phyloP scores from a whole-genome alignment of 2,113 vertebrate species.

The Centropristis striata region DNA sequence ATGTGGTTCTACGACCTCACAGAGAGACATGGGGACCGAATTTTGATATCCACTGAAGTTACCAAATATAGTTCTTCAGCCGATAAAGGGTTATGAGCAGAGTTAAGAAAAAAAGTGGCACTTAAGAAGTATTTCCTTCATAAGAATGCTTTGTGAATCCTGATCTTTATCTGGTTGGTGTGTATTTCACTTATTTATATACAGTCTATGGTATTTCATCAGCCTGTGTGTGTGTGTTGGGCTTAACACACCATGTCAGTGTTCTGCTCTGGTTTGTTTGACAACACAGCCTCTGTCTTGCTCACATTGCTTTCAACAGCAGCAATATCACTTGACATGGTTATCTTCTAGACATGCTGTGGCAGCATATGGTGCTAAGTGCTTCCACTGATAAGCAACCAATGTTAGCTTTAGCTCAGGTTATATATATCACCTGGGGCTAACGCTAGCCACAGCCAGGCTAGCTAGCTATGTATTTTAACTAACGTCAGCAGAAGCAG shows the following conservation, averaged over 20 bases:
- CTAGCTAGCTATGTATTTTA: conserved; percentile 7
- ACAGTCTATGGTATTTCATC: conserved; percentile 3
- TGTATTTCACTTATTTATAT: too few relatives aligned
- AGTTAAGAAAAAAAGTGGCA: too few relatives aligned
- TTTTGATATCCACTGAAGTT: too few relatives aligned
- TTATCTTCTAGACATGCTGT: too few relatives aligned
- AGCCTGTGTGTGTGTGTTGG: background rate
- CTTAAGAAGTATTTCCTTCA: too few relatives aligned
- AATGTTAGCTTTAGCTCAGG: background rate
- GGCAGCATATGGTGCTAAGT: conserved; percentile 2
- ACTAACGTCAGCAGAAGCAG: conserved; percentile 10
- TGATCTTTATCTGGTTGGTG: background rate
- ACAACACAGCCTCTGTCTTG: background rate
- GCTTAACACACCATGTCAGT: background rate
- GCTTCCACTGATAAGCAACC: background rate
- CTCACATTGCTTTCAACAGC: background rate
- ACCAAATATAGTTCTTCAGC: too few relatives aligned
- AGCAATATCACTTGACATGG: background rate
- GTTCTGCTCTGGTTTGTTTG: background rate
- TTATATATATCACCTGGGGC: conserved; percentile 14
- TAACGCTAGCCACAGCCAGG: conserved; percentile 41
- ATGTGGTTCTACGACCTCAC: too few relatives aligned
- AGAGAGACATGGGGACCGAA: too few relatives aligned
- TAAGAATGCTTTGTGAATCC: too few relatives aligned
- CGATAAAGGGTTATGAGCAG: too few relatives aligned